phyloP scores from a whole-genome alignment of 2,113 vertebrate genomes.

The Pristiophorus japonicus region DNA sequence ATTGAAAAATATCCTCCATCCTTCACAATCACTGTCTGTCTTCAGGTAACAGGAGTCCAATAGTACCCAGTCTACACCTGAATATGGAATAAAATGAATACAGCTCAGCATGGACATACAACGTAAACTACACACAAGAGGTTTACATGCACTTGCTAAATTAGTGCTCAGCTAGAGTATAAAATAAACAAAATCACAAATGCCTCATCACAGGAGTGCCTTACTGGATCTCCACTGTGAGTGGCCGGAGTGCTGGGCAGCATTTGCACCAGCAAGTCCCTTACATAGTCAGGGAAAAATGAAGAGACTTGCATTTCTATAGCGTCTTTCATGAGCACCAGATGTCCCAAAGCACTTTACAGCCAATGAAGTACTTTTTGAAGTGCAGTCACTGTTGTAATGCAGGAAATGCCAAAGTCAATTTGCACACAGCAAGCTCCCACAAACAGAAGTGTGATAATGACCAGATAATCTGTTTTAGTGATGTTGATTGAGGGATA shows the following conservation, averaged over 20 bases:
- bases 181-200: not conserved
- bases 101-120: not conserved
- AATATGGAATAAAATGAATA: not conserved
- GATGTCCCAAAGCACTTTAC: no score
- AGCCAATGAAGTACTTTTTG: no score
- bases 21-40: constrained; percentile 52
- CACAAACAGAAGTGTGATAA: not conserved
- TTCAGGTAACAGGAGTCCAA: constrained; percentile 57
- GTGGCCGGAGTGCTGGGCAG: not conserved
- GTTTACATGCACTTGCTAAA: not conserved
- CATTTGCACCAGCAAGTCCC: no score
- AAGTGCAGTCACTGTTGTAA: no score
- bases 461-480: no score
- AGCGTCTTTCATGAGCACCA: no score
- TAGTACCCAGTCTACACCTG: constrained; percentile 63
- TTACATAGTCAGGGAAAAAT: no score
- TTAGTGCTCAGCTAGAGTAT: not conserved
- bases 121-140: not conserved
- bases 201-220: not conserved
- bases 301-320: no score
- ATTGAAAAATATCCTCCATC: constrained; percentile 60
- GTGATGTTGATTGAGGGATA: no score
- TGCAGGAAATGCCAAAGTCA: no score
- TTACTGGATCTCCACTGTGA: not conserved
- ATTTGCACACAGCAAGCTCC: not conserved